phyloP scores from a whole-genome alignment of 2,888 invertebrate species.

The Lydus trimaculatus region DNA sequence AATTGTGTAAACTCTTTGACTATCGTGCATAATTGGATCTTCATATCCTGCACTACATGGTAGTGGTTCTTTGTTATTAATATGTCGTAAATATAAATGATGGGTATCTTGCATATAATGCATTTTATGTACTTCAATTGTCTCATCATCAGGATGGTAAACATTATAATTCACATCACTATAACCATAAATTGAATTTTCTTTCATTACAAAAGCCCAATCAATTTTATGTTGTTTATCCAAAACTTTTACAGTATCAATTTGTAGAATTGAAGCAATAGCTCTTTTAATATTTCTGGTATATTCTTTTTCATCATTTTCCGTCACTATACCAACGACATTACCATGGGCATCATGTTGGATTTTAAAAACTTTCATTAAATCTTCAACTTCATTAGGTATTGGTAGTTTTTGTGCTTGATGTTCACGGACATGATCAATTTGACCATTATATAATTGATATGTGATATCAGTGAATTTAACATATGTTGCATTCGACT shows the following conservation, averaged over 20 bases:
- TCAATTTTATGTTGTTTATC: slow-evolving; percentile 38
- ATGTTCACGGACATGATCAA: slow-evolving; percentile 29
- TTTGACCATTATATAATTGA: slow-evolving; percentile 51
- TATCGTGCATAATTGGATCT: slow-evolving; percentile 44
- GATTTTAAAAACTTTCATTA: slow-evolving; percentile 43
- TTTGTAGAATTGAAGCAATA: slow-evolving; percentile 57
- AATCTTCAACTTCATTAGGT: slow-evolving; percentile 39
- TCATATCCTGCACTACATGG: slow-evolving; percentile 50
- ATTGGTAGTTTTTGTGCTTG: slow-evolving; percentile 36
- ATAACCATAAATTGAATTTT: slow-evolving; percentile 57
- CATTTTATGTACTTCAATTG: slow-evolving; percentile 52
- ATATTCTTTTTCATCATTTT: slow-evolving; percentile 52
- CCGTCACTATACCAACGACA: slow-evolving; percentile 50
- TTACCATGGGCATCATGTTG: slow-evolving; percentile 44
- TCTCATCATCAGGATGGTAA: slow-evolving; percentile 40
- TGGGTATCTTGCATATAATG: slow-evolving; percentile 48
- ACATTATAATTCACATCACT: slow-evolving; percentile 54
- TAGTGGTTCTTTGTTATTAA: slow-evolving; percentile 43
- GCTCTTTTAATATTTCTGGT: slow-evolving; percentile 59
- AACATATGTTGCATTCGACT: slow-evolving; percentile 48
- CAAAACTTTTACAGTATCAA: slow-evolving; percentile 49
- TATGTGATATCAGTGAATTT: slow-evolving; percentile 51
- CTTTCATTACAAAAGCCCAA: slow-evolving; percentile 48
- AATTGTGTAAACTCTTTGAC: slow-evolving; percentile 42
- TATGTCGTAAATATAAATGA: slow-evolving; percentile 44